Conservation (phyloP, 2,113 vertebrate genomes). For the Dicrurus megarhynchus region DNA sequence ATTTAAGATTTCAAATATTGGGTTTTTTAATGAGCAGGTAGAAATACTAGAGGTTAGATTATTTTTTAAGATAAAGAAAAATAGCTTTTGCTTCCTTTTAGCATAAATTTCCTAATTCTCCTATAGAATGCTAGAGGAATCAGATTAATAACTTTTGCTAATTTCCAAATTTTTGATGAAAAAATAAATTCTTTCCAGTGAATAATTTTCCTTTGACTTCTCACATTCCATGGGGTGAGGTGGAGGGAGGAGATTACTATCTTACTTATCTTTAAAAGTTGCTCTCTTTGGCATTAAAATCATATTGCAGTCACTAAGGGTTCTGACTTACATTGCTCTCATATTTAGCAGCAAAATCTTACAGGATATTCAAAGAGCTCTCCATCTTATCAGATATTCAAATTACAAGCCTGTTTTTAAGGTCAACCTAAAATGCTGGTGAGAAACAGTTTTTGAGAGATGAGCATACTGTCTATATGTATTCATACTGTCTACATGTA, state of each 20-base stretch:
- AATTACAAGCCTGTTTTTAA: not conserved
- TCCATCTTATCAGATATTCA: not conserved
- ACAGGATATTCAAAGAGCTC: not conserved
- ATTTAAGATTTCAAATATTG: not conserved
- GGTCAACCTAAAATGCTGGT: not conserved
- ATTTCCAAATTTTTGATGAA: not conserved
- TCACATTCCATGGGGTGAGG: not conserved
- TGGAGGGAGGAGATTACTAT: not conserved
- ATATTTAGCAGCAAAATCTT: not conserved
- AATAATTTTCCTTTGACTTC: not conserved
- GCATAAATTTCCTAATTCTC: not conserved
- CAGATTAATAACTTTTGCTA: not conserved
- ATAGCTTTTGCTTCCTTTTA: not conserved
- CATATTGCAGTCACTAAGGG: not conserved
- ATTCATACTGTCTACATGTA: not conserved
- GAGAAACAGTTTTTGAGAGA: not conserved
- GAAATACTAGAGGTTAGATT: not conserved
- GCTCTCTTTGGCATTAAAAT: not conserved
- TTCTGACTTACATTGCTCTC: not conserved
- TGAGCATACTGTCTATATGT: not conserved
- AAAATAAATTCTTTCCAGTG: not conserved
- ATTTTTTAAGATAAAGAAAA: not conserved
- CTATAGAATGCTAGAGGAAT: not conserved
- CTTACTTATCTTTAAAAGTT: not conserved
- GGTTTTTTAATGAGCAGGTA: not conserved